Conservation (phyloP, 2,797 vertebrate species). For the Falco biarmicus region DNA sequence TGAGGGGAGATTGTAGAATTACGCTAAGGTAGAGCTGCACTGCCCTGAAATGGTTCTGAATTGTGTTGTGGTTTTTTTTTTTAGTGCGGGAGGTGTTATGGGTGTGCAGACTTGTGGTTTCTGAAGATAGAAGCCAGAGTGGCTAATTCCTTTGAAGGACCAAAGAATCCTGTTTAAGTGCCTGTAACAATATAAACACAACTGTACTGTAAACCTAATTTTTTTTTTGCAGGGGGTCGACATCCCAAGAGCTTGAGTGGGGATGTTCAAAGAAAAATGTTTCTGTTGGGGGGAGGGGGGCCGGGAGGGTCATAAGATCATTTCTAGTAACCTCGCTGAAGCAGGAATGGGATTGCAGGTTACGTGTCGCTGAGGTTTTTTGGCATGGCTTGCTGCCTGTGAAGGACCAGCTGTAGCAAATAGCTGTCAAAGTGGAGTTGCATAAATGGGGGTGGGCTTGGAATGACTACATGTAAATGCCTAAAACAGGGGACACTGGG, state of each 20-base stretch:
- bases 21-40: constrained; percentile 66
- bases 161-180: constrained; percentile 77
- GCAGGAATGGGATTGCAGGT: neutral
- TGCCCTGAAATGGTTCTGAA: constrained; percentile 48
- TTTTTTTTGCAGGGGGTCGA: constrained; percentile 31
- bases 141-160: constrained; percentile 74
- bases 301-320: constrained; percentile 11
- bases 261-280: constrained; percentile 8
- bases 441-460: neutral
- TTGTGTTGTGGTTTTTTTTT: neutral
- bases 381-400: neutral
- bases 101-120: constrained; percentile 69
- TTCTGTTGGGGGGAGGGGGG: neutral
- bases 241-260: constrained; percentile 43
- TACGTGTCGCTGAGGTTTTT: neutral
- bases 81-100: constrained; percentile 35
- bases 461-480: neutral
- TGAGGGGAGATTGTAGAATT: constrained; percentile 60
- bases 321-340: constrained; percentile 35
- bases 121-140: constrained; percentile 64
- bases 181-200: constrained; percentile 73
- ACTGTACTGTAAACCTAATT: constrained; percentile 68
- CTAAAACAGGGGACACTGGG: neutral
- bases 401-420: constrained; percentile 10
- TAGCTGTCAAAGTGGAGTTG: neutral